These are phyloP conservation scores for Hylaea fasciaria DNA, from an alignment of 2,888 invertebrate genomes.

Conservation along the genomic window DNA sequence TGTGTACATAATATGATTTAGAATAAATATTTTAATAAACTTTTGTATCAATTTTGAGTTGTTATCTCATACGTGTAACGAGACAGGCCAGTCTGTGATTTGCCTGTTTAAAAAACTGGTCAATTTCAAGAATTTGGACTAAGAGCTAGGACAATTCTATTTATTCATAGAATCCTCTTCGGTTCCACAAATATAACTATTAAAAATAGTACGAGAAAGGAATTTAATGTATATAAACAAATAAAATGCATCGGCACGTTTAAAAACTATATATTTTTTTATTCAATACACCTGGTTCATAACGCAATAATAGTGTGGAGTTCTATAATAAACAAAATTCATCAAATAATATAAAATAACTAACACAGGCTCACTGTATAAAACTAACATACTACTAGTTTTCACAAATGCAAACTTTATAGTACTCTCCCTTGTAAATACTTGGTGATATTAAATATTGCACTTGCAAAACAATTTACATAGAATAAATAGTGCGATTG, in stretches of 20 bases:
- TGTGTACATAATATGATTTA: conserved; percentile 3
- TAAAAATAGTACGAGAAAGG: too few relatives aligned
- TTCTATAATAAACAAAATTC: conserved; percentile 79
- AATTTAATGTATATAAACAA: too few relatives aligned
- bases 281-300: conserved; percentile 77
- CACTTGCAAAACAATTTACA: background rate
- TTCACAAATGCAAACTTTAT: conserved; percentile 63
- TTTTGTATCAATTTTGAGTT: too few relatives aligned
- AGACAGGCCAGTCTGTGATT: too few relatives aligned
- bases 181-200: too few relatives aligned
- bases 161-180: too few relatives aligned
- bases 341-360: conserved; percentile 70
- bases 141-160: too few relatives aligned
- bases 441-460: conserved; percentile 31
- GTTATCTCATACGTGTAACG: too few relatives aligned
- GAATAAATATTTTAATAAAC: background rate
- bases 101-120: too few relatives aligned
- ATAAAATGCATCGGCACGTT: conserved; percentile 38
- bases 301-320: conserved; percentile 75
- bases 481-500: background rate
- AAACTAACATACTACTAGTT: conserved; percentile 55
- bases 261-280: conserved; percentile 79
- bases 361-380: conserved; percentile 69
- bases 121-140: too few relatives aligned
- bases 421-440: conserved; percentile 19